phyloP scores from a whole-genome alignment of 2,113 vertebrate genomes.

The Chunga burmeisteri region DNA sequence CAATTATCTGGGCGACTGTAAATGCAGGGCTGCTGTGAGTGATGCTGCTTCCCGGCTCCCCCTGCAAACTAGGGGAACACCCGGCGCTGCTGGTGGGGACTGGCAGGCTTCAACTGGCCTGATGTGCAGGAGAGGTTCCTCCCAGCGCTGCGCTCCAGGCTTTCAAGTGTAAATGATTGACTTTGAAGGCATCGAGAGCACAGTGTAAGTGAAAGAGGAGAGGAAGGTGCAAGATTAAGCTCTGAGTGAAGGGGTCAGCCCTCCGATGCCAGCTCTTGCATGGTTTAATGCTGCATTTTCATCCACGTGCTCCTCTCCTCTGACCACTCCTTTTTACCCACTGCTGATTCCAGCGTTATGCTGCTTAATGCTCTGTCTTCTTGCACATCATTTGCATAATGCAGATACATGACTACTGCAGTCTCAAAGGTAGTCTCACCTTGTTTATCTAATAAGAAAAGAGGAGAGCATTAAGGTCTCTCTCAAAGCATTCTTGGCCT shows the following conservation, averaged over 20 bases:
- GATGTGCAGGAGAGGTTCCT: background rate
- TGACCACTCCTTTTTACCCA: background rate
- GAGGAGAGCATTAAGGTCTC: background rate
- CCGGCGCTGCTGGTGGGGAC: background rate
- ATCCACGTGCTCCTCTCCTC: background rate
- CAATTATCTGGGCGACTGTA: background rate
- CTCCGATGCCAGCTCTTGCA: background rate
- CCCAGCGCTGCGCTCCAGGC: background rate
- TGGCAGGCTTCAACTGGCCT: background rate
- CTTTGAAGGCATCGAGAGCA: background rate
- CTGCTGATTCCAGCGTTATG: background rate
- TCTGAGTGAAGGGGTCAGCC: background rate
- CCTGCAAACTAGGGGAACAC: background rate
- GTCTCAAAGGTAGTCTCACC: background rate
- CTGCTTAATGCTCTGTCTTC: background rate
- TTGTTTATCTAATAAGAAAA: background rate
- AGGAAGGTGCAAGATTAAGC: background rate
- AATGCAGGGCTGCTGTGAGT: background rate
- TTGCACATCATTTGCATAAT: background rate
- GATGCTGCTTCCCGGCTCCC: background rate
- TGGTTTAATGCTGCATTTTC: background rate
- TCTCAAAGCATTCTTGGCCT: background rate
- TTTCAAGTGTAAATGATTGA: background rate
- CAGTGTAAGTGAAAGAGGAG: background rate
- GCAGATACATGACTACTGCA: background rate